These are phyloP conservation scores for Busseola fusca DNA, from an alignment of 2,888 invertebrate species.

Conservation along the genomic window DNA sequence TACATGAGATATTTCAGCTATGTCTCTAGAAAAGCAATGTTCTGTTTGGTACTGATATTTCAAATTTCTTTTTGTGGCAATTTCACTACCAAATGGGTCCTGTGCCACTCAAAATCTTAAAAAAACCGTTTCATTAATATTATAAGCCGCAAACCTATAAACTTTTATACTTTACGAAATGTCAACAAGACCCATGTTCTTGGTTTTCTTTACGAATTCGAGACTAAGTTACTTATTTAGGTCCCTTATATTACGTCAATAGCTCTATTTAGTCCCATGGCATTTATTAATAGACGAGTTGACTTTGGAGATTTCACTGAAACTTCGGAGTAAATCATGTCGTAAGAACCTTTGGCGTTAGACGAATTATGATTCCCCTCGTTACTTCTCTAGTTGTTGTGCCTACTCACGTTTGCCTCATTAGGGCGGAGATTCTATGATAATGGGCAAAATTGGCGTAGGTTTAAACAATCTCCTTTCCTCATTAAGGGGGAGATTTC, in stretches of 20 bases:
- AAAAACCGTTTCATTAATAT: background rate
- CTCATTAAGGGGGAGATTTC: no score
- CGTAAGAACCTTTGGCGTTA: conserved; percentile 8
- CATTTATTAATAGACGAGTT: background rate
- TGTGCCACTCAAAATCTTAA: background rate
- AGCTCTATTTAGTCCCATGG: background rate
- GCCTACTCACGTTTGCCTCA: background rate
- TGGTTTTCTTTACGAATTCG: conserved; percentile 6
- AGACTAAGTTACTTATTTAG: conserved; percentile 13
- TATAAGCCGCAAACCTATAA: background rate
- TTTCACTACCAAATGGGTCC: no score
- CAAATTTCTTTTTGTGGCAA: background rate
- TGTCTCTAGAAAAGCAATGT: no score
- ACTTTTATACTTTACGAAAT: background rate
- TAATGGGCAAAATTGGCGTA: background rate
- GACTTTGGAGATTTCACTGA: background rate
- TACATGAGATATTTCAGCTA: no score
- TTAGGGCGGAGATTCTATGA: background rate
- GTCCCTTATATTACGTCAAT: background rate
- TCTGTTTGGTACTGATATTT: no score
- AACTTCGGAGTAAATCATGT: background rate
- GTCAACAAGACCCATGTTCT: background rate
- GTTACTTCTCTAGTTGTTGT: background rate
- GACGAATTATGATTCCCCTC: background rate
- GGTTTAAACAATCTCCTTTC: background rate